Percentiles rank a stretch among this genome's conserved stretches.
These are phyloP conservation scores for Gadopsis marmoratus DNA, from an alignment of 2,797 vertebrate species.

Conservation along the genomic window DNA sequence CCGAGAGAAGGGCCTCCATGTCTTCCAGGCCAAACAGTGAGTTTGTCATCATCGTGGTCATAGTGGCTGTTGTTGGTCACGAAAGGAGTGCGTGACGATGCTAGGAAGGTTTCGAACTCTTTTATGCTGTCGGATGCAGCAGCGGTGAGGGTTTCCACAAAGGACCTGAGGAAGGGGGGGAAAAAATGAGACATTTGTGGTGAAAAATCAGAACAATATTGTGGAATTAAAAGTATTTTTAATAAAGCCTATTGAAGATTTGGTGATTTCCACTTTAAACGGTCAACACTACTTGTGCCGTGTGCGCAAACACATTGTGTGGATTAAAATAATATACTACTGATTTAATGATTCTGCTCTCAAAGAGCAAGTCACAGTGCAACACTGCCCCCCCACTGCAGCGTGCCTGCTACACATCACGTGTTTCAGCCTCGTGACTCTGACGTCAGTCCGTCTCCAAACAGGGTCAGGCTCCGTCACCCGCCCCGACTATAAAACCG, in stretches of 20 bases:
- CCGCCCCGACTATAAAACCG: not conserved
- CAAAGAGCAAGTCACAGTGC: not conserved
- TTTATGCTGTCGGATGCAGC: conserved; percentile 86
- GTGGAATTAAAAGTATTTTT: not conserved
- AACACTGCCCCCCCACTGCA: conserved; percentile 70
- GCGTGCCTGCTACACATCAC: conserved; percentile 43
- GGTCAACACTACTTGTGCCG: not conserved
- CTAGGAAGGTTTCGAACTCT: conserved; percentile 67
- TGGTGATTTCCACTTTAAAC: not conserved
- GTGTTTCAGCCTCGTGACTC: conserved; percentile 55
- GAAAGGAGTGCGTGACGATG: conserved; percentile 58
- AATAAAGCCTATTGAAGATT: not conserved
- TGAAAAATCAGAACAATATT: conserved; percentile 6
- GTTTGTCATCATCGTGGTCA: conserved; percentile 91
- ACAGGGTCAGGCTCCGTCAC: conserved; percentile 9
- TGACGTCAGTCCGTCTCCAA: conserved; percentile 60
- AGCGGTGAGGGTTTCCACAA: conserved; percentile 82
- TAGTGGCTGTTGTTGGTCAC: conserved; percentile 84
- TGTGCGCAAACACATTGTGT: not conserved
- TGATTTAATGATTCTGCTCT: not conserved
- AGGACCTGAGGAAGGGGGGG: conserved; percentile 76
- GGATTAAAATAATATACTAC: not conserved
- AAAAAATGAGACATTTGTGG: not conserved
- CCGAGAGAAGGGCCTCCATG: conserved; percentile 90
- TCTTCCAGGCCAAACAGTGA: conserved; percentile 94